Conservation (phyloP, 2,888 invertebrate genomes). For the Dione juno region DNA sequence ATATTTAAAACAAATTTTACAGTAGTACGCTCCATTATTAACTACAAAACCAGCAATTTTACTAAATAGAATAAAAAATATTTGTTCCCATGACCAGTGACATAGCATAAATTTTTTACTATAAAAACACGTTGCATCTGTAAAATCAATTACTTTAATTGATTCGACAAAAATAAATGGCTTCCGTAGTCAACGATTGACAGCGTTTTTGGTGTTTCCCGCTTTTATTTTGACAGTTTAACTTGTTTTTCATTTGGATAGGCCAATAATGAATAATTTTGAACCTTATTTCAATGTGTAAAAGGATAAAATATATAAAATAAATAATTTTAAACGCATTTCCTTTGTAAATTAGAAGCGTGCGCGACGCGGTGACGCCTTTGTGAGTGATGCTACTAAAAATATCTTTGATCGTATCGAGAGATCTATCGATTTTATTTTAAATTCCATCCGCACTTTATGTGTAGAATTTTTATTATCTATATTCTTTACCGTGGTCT, state of each 20-base stretch:
- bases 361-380: conserved; percentile 54
- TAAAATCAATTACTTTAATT: conserved; percentile 81
- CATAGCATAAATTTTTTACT: conserved; percentile 45
- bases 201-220: conserved; percentile 70
- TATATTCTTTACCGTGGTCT: conserved; percentile 36
- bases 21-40: neutral
- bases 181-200: conserved; percentile 71
- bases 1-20: no score
- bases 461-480: conserved; percentile 29
- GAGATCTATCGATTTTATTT: conserved; percentile 41
- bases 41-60: neutral
- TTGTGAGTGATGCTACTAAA: conserved; percentile 67
- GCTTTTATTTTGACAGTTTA: conserved; percentile 54
- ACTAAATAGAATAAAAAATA: conserved; percentile 4
- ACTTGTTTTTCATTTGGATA: conserved; percentile 25
- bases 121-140: conserved; percentile 59
- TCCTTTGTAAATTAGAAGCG: conserved; percentile 40
- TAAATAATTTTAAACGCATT: conserved; percentile 18
- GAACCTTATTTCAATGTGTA: conserved; percentile 10
- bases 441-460: conserved; percentile 36
- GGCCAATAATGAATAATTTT: conserved; percentile 19
- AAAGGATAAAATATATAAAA: conserved; percentile 21
- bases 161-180: conserved; percentile 77
- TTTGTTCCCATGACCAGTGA: conserved; percentile 31
- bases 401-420: conserved; percentile 67